phyloP scores from a whole-genome alignment of 1,140 invertebrate genomes.

The Bombyx mori region DNA sequence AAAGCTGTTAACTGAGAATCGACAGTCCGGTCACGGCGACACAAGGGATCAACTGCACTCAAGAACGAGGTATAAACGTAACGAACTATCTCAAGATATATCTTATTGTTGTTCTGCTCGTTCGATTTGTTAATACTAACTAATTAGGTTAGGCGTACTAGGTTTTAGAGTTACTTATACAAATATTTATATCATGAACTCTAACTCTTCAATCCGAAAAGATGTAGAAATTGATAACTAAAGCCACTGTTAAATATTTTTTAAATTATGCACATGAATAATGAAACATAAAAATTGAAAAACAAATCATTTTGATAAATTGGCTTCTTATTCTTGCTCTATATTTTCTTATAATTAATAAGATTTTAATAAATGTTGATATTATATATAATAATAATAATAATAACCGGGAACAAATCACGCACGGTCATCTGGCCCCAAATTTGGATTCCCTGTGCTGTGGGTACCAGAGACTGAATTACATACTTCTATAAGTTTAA shows the following conservation, averaged over 20 bases:
- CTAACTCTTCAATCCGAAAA: too few species aligned
- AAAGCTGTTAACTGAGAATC: conserved; percentile 56
- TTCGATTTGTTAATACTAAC: not conserved
- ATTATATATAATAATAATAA: not conserved
- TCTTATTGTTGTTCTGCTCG: not conserved
- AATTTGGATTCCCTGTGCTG: not conserved
- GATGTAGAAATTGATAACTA: too few species aligned
- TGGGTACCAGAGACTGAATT: too few species aligned
- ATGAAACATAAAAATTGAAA: not conserved
- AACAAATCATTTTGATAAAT: too few species aligned
- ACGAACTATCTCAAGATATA: conserved; percentile 14
- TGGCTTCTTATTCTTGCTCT: too few species aligned
- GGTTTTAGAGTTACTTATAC: too few species aligned
- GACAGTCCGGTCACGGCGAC: conserved; percentile 53
- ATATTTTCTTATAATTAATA: not conserved
- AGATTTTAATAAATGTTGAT: not conserved
- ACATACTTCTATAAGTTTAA: too few species aligned
- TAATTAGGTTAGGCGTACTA: not conserved
- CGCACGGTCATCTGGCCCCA: not conserved
- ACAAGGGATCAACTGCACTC: conserved; percentile 52
- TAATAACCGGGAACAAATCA: not conserved
- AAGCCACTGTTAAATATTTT: not conserved
- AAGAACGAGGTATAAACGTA: conserved; percentile 22
- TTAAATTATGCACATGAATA: not conserved
- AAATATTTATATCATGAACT: not conserved